These are phyloP conservation scores for Sinhomidia bicolor DNA, from an alignment of 2,888 invertebrate genomes.

Conservation along the genomic window DNA sequence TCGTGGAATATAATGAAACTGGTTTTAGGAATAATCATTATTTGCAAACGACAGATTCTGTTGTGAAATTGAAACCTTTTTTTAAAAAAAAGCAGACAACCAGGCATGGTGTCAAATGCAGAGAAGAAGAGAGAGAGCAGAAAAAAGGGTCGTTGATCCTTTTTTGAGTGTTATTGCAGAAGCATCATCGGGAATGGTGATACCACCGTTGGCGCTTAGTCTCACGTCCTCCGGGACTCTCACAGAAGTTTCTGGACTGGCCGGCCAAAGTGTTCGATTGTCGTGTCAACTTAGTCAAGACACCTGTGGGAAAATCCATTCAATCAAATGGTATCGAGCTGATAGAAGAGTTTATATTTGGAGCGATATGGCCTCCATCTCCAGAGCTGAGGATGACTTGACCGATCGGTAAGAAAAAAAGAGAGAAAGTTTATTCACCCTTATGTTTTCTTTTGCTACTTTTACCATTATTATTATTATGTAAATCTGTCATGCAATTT, in stretches of 20 bases:
- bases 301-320: constrained; percentile 90
- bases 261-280: constrained; percentile 87
- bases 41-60: neutral
- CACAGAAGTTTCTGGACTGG: constrained; percentile 86
- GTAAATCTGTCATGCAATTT: constrained; percentile 1
- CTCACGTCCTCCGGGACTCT: constrained; percentile 76
- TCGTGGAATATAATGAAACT: neutral
- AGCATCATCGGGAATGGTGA: constrained; percentile 55
- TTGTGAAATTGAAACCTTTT: constrained; percentile 1
- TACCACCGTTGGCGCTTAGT: constrained; percentile 68
- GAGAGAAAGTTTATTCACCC: neutral
- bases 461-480: neutral
- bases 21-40: no score
- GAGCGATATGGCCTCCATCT: constrained; percentile 87
- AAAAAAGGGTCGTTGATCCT: constrained; percentile 7
- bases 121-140: no score
- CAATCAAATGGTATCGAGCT: constrained; percentile 92
- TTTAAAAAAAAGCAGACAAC: neutral
- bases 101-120: neutral
- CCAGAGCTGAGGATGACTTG: constrained; percentile 87
- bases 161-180: constrained; percentile 51
- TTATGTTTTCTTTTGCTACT: no score
- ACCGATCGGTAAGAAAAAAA: constrained; percentile 86
- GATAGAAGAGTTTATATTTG: constrained; percentile 89
- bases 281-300: constrained; percentile 87